Conservation (phyloP, 2,797 vertebrate species). For the Melanogrammus aeglefinus region DNA sequence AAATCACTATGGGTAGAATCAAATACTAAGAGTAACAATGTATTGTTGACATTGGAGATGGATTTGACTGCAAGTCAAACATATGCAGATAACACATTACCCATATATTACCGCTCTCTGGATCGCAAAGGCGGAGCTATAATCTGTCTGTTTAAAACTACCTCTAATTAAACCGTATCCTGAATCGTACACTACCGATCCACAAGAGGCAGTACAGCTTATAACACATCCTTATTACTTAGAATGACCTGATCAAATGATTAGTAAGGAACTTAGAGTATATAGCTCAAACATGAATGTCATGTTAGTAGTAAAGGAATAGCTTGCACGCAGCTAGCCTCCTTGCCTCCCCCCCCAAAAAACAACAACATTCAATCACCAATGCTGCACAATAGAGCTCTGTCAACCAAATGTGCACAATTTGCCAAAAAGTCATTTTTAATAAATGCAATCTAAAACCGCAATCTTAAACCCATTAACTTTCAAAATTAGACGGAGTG, state of each 20-base stretch:
- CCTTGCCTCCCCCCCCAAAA: not conserved
- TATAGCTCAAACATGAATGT: not conserved
- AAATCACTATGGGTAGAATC: too few species aligned
- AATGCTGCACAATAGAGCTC: not conserved
- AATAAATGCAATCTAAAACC: constrained; percentile 1
- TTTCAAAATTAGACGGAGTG: not conserved
- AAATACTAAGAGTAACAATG: not conserved
- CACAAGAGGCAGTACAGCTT: not conserved
- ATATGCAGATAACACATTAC: not conserved
- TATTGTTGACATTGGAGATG: not conserved
- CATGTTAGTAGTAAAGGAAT: not conserved
- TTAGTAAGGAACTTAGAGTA: not conserved
- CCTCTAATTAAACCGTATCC: too few species aligned
- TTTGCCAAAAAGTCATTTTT: constrained; percentile 5
- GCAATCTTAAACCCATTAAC: constrained; percentile 5
- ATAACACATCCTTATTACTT: not conserved
- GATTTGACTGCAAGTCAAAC: not conserved
- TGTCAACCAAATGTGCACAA: not conserved
- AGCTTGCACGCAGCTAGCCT: not conserved
- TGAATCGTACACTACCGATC: too few species aligned
- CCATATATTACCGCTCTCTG: not conserved
- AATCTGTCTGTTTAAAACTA: too few species aligned
- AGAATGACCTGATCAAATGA: not conserved
- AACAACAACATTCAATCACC: constrained; percentile 5
- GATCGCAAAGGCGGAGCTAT: too few species aligned